Percentiles rank a stretch among this genome's conserved stretches.
These are phyloP conservation scores for Toxotes lorentzi DNA, from an alignment of 2,797 vertebrate species.

Conservation along the genomic window DNA sequence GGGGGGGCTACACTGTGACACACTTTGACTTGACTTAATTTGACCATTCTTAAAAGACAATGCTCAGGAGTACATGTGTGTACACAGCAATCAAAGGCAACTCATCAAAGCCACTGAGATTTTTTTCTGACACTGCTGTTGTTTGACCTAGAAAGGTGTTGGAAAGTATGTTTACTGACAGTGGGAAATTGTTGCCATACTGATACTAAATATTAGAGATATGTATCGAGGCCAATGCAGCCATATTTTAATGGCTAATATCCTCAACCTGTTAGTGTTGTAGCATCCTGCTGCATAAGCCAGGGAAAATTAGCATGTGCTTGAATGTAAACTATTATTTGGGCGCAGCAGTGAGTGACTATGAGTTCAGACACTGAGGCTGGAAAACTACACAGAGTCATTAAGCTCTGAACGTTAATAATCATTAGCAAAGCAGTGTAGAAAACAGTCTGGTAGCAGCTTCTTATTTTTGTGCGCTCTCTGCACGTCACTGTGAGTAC, in stretches of 20 bases:
- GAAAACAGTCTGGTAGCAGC: neutral
- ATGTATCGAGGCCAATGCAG: neutral
- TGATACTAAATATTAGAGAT: slow-evolving; percentile 32
- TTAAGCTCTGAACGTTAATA: neutral
- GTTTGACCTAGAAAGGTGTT: slow-evolving; percentile 36
- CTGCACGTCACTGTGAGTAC: neutral
- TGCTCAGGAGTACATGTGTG: neutral
- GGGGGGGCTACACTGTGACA: neutral
- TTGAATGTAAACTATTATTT: neutral
- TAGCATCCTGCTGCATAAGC: too few relatives aligned
- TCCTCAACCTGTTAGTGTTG: too few relatives aligned
- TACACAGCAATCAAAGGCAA: slow-evolving; percentile 14
- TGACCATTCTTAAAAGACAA: slow-evolving; percentile 25
- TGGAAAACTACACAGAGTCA: neutral
- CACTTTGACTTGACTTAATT: neutral
- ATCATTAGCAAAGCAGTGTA: neutral
- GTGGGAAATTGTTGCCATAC: slow-evolving; percentile 19
- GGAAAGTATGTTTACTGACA: slow-evolving; percentile 20
- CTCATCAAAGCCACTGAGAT: slow-evolving; percentile 21
- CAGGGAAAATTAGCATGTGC: too few relatives aligned
- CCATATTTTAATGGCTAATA: neutral
- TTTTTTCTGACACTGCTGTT: slow-evolving; percentile 33
- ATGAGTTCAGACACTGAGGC: too few relatives aligned
- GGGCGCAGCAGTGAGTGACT: too few relatives aligned
- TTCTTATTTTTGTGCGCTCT: neutral